Conservation (phyloP, 2,888 invertebrate species). For the Luperina nickerlii region DNA sequence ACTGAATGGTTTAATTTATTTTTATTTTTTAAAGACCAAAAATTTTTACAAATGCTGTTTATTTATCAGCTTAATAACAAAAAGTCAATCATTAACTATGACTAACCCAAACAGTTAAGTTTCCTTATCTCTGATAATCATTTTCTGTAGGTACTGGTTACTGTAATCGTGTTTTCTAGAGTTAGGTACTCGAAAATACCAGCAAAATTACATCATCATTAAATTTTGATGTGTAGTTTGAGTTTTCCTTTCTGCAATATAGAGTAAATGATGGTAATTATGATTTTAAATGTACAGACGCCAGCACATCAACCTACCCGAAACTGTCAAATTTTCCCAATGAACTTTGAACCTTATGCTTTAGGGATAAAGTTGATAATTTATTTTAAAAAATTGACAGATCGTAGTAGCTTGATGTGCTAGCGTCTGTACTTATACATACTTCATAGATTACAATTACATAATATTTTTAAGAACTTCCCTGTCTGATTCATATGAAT, state of each 20-base stretch:
- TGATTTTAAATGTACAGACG: not conserved
- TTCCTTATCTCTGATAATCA: conserved; percentile 13
- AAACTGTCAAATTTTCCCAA: too few species aligned
- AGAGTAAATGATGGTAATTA: not conserved
- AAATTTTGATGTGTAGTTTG: too few species aligned
- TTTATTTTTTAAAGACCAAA: not conserved
- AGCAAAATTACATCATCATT: not conserved
- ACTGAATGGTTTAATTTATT: conserved; percentile 3
- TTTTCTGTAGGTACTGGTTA: not conserved
- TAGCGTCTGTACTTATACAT: not conserved
- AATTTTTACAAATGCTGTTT: not conserved
- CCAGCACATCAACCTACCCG: too few species aligned
- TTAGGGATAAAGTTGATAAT: too few species aligned
- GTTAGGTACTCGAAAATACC: conserved; percentile 1
- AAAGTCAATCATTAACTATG: conserved; percentile 13
- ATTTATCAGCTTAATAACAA: not conserved
- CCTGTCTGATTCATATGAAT: not conserved
- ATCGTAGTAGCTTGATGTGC: too few species aligned
- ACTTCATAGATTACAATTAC: not conserved
- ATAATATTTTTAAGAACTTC: conserved; percentile 2
- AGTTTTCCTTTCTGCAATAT: not conserved
- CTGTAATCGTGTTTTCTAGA: not conserved
- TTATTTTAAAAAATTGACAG: too few species aligned
- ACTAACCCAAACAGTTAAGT: conserved; percentile 11
- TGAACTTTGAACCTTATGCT: too few species aligned